phyloP scores from a whole-genome alignment of 2,113 vertebrate species.

The Polyodon spathula region DNA sequence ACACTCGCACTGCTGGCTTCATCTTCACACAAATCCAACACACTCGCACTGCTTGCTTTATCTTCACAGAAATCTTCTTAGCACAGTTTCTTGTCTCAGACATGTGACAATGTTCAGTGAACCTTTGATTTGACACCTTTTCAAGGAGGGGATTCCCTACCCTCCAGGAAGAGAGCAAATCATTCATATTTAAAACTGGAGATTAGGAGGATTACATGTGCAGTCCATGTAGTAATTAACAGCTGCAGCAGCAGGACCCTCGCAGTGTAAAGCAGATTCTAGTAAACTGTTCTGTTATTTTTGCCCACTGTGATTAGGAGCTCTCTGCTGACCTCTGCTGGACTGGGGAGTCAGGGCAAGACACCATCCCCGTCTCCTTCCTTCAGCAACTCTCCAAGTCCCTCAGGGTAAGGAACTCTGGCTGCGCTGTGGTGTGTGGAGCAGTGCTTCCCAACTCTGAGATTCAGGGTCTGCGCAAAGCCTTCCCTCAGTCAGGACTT shows the following conservation, averaged over 20 bases:
- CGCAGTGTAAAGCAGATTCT: background rate
- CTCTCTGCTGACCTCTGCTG: conserved; percentile 58
- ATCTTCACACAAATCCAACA: too few species aligned
- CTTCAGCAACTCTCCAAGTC: conserved; percentile 57
- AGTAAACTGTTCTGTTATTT: conserved; percentile 9
- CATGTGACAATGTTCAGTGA: too few species aligned
- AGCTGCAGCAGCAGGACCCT: background rate
- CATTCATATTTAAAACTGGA: too few species aligned
- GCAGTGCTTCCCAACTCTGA: background rate
- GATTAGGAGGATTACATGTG: too few species aligned
- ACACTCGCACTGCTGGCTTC: too few species aligned
- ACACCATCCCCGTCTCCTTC: conserved; percentile 63
- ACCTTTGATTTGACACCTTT: too few species aligned
- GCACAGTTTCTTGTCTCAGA: too few species aligned
- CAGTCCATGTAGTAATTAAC: background rate
- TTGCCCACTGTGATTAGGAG: conserved; percentile 39
- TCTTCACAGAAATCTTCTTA: too few species aligned
- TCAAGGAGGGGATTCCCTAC: too few species aligned
- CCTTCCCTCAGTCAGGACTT: background rate
- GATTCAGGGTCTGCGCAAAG: background rate
- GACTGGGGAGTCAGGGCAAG: conserved; percentile 62
- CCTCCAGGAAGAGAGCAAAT: too few species aligned
- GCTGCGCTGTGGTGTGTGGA: background rate
- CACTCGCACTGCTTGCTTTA: too few species aligned
- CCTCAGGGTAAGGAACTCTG: conserved; percentile 56